phyloP scores from a whole-genome alignment of 92 coral and sea anemone species.

The Micromussa lordhowensis region DNA sequence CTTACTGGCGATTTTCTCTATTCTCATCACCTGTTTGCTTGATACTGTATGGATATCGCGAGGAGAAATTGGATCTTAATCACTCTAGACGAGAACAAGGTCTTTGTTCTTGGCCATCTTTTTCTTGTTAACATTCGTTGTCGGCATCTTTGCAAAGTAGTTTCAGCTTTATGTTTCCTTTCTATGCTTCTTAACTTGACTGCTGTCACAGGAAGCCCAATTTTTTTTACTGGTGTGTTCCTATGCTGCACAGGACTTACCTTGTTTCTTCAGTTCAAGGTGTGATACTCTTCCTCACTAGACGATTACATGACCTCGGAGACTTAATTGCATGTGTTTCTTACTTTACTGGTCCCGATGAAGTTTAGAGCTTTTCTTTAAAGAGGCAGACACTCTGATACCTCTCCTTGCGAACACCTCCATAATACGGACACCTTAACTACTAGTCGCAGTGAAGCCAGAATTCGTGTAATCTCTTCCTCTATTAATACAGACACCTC shows the following conservation, averaged over 20 bases:
- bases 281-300: neutral
- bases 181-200: neutral
- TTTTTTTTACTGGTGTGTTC: neutral
- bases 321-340: neutral
- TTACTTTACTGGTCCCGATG: neutral
- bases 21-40: no score
- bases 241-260: neutral
- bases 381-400: neutral
- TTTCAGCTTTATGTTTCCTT: neutral
- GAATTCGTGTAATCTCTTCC: no score
- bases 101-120: neutral
- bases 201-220: neutral
- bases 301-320: neutral
- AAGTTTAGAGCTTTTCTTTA: neutral
- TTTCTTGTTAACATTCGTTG: neutral
- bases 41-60: no score
- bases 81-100: neutral
- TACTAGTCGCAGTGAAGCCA: no score
- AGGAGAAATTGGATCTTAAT: no score
- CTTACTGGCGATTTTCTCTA: no score
- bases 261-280: neutral
- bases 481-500: no score
- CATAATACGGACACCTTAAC: no score
- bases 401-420: no score
- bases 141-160: neutral